phyloP scores from a whole-genome alignment of 1,140 invertebrate species.

The Kradibia gibbosae region DNA sequence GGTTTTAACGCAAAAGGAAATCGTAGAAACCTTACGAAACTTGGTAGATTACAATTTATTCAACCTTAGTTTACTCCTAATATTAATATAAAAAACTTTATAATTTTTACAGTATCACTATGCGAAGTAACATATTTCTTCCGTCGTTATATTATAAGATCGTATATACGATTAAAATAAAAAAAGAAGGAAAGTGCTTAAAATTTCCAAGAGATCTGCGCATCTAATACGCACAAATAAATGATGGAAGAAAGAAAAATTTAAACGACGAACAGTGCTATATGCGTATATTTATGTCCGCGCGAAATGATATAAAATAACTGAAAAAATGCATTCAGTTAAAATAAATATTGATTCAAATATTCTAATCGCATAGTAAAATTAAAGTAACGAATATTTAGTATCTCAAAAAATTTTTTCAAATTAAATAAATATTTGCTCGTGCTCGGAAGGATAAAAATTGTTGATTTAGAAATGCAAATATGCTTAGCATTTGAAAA shows the following conservation, averaged over 20 bases:
- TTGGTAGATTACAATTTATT: not conserved
- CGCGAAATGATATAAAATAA: slow-evolving; percentile 21
- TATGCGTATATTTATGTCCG: not conserved
- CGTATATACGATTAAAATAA: not conserved
- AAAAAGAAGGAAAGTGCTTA: not conserved
- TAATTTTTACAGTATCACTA: slow-evolving; percentile 2
- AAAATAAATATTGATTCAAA: slow-evolving; percentile 26
- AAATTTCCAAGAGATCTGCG: slow-evolving; percentile 10
- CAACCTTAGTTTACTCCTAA: not conserved
- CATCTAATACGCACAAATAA: slow-evolving; percentile 41
- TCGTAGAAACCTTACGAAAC: slow-evolving; percentile 17
- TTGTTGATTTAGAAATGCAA: not conserved
- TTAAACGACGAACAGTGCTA: not conserved
- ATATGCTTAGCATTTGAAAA: slow-evolving; percentile 6
- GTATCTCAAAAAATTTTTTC: not conserved
- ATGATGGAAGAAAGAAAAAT: slow-evolving; percentile 5
- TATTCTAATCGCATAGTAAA: not conserved
- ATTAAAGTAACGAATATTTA: not conserved
- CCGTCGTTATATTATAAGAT: not conserved
- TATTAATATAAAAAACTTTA: slow-evolving; percentile 3
- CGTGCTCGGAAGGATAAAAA: not conserved
- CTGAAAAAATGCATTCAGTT: not conserved
- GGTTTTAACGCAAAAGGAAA: slow-evolving; percentile 16
- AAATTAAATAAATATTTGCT: slow-evolving; percentile 18
- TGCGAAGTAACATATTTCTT: not conserved